Evolutionary conservation across 2,113 vertebrate genomes (phyloP).

Genomic region (Lates calcarifer): DNA sequence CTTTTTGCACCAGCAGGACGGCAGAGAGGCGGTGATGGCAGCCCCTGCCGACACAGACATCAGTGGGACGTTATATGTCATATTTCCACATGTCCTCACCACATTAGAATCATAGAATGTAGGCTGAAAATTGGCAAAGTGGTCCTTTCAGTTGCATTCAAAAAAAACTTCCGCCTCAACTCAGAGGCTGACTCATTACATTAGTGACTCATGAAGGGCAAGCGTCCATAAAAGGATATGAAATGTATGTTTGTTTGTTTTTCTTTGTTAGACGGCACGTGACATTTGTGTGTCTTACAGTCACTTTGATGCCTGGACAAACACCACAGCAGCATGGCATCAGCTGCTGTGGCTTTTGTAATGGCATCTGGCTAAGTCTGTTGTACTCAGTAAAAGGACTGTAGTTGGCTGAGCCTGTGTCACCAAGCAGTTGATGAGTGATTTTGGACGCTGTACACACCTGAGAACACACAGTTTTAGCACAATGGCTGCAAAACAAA

Average conservation of each 20-base stretch:
- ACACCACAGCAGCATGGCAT: slow-evolving; percentile 10
- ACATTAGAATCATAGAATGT: slow-evolving; percentile 12
- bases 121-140: slow-evolving; percentile 32
- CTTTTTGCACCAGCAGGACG: not conserved
- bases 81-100: slow-evolving; percentile 8
- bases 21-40: not conserved
- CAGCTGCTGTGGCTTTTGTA: slow-evolving; percentile 37
- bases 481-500: slow-evolving; percentile 31
- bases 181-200: slow-evolving; percentile 21
- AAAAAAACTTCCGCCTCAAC: not conserved
- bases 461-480: slow-evolving; percentile 19
- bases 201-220: slow-evolving; percentile 21
- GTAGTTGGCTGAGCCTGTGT: slow-evolving; percentile 7
- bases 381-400: slow-evolving; percentile 27
- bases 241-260: not conserved
- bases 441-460: slow-evolving; percentile 26
- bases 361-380: slow-evolving; percentile 27
- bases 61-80: not conserved
- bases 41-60: slow-evolving; percentile 12
- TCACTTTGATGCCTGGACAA: slow-evolving; percentile 26
- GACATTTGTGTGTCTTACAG: slow-evolving; percentile 1
- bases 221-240: not conserved
- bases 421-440: slow-evolving; percentile 16
- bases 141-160: not conserved
- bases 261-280: not conserved